phyloP scores from a whole-genome alignment of 2,113 vertebrate genomes.

The Agelaius phoeniceus region DNA sequence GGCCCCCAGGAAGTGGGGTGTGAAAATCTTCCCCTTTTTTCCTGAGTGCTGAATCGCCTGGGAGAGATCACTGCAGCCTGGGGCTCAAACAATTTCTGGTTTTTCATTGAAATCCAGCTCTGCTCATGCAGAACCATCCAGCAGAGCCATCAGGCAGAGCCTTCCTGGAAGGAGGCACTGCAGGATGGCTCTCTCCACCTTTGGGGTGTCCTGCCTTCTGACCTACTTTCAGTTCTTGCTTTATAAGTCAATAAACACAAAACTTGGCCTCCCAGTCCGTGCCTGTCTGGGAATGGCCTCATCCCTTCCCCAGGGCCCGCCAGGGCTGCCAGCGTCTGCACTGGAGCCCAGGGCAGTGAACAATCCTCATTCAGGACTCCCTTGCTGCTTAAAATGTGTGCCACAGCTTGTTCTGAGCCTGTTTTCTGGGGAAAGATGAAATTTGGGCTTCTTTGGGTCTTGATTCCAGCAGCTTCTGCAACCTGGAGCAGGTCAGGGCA shows the following conservation, averaged over 20 bases:
- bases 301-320: background rate
- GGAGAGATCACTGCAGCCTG: background rate
- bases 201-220: background rate
- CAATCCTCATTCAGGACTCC: no score
- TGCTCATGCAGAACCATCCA: background rate
- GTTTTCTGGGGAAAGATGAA: background rate
- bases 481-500: background rate
- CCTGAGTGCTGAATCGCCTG: background rate
- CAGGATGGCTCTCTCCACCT: background rate
- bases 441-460: background rate
- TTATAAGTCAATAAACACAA: background rate
- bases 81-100: background rate
- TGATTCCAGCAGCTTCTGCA: background rate
- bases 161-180: background rate
- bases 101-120: background rate
- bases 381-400: rapidly evolving
- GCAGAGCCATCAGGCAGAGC: background rate
- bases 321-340: background rate
- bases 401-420: background rate
- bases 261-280: background rate
- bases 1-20: background rate
- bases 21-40: background rate
- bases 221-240: background rate
- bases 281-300: background rate
- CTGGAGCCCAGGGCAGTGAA: background rate